These are phyloP conservation scores for Caenorhabditis briggsae DNA, from an alignment of 1,140 invertebrate genomes.

Conservation along the genomic window DNA sequence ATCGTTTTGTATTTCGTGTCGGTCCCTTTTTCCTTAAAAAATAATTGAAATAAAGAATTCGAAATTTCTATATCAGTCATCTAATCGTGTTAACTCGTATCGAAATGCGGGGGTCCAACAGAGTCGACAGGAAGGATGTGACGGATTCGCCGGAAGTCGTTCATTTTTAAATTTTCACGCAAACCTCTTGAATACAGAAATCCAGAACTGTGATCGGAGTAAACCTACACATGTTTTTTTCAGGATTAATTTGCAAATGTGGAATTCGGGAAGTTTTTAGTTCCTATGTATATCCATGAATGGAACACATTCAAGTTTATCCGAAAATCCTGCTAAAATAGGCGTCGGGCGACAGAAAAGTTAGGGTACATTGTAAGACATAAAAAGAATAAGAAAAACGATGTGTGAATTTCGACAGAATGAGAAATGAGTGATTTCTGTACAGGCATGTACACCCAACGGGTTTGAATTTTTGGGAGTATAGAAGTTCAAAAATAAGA, in stretches of 20 bases:
- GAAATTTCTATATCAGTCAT: not conserved
- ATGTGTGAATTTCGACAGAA: not conserved
- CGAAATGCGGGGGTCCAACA: slow-evolving; percentile 20
- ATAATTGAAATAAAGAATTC: not conserved
- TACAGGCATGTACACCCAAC: too few species aligned
- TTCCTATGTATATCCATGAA: not conserved
- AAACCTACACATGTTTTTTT: not conserved
- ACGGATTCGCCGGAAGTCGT: slow-evolving; percentile 1
- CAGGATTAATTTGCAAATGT: not conserved
- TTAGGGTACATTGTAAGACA: not conserved
- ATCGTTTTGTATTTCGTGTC: too few species aligned
- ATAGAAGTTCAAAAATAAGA: too few species aligned
- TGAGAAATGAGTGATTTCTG: not conserved
- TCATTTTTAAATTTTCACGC: not conserved
- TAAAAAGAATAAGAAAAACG: not conserved
- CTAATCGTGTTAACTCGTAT: not conserved
- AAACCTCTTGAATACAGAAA: not conserved
- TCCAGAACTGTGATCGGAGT: not conserved
- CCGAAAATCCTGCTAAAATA: not conserved
- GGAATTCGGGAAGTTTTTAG: not conserved
- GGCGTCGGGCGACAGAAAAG: not conserved
- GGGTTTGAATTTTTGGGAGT: too few species aligned
- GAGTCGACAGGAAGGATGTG: slow-evolving; percentile 21
- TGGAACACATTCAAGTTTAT: not conserved
- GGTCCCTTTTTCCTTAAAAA: too few species aligned